phyloP scores from a whole-genome alignment of 2,113 vertebrate genomes.

The Centropristis striata region DNA sequence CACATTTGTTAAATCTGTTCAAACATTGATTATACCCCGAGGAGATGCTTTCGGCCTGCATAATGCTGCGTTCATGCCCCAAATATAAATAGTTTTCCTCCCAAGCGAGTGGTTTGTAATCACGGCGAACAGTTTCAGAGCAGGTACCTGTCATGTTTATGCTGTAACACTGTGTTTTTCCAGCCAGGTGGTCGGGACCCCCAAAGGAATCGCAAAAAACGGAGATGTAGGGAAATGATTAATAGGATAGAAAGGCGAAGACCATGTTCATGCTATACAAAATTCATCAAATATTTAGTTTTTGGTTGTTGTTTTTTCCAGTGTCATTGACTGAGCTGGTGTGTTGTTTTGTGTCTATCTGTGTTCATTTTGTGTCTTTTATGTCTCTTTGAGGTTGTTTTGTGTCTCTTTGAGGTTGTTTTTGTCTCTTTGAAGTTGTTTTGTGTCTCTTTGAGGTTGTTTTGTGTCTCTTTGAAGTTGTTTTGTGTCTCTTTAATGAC shows the following conservation, averaged over 20 bases:
- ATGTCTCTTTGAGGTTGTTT: too few relatives aligned
- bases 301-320: not conserved
- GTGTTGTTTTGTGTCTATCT: too few relatives aligned
- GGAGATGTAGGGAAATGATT: not conserved
- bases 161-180: not conserved
- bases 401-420: too few relatives aligned
- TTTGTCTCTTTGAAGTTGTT: too few relatives aligned
- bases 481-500: too few relatives aligned
- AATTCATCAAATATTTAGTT: not conserved
- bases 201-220: not conserved
- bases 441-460: too few relatives aligned
- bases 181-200: not conserved
- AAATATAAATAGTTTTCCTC: slow-evolving; percentile 23
- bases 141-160: slow-evolving; percentile 16
- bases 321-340: too few relatives aligned
- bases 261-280: not conserved
- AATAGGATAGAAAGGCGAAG: not conserved
- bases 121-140: slow-evolving; percentile 14
- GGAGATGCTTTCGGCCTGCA: slow-evolving; percentile 33
- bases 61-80: slow-evolving; percentile 12
- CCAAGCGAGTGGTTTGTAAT: slow-evolving; percentile 13
- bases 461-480: too few relatives aligned
- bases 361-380: too few relatives aligned
- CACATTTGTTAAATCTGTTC: slow-evolving; percentile 39
- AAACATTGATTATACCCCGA: slow-evolving; percentile 34